phyloP scores from a whole-genome alignment of 2,888 invertebrate species.

The Cataglyphis livida region DNA sequence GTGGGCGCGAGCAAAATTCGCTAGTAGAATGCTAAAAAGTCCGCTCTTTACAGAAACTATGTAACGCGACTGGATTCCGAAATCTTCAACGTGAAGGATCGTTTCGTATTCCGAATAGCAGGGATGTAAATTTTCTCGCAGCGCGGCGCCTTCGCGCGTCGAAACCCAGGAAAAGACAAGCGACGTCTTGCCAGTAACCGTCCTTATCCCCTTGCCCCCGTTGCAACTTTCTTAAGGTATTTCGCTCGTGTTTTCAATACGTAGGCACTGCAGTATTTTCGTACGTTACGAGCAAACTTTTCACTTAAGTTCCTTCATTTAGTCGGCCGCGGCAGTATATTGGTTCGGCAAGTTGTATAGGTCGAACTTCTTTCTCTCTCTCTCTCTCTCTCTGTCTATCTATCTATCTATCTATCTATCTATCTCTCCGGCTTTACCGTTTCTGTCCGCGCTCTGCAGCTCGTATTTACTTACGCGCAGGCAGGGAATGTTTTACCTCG shows the following conservation, averaged over 20 bases:
- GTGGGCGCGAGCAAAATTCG: conserved; percentile 40
- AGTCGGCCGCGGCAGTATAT: conserved; percentile 78
- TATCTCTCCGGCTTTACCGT: conserved; percentile 59
- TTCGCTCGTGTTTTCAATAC: conserved; percentile 78
- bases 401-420: no score
- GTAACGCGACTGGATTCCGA: conserved; percentile 50
- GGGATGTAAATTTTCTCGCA: conserved; percentile 62
- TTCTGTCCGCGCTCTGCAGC: conserved; percentile 43
- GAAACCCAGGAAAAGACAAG: conserved; percentile 42
- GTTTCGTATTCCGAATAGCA: conserved; percentile 62
- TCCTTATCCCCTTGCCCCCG: conserved; percentile 49
- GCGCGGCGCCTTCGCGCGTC: conserved; percentile 45
- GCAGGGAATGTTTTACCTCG: conserved; percentile 73
- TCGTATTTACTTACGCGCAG: conserved; percentile 78
- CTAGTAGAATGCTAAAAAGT: conserved; percentile 42
- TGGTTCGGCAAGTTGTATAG: conserved; percentile 78
- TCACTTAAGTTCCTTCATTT: conserved; percentile 83
- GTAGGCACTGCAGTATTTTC: conserved; percentile 78
- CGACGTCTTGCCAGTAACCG: conserved; percentile 42
- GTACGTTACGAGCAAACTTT: conserved; percentile 80
- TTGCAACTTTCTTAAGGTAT: conserved; percentile 69
- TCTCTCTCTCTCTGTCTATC: background rate
- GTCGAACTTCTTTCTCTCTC: conserved; percentile 73
- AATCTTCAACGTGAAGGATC: conserved; percentile 55
- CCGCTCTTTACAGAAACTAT: conserved; percentile 37